Evolutionary conservation across 2,888 invertebrate species (phyloP).

Genomic region (Lepidonotus clava): DNA sequence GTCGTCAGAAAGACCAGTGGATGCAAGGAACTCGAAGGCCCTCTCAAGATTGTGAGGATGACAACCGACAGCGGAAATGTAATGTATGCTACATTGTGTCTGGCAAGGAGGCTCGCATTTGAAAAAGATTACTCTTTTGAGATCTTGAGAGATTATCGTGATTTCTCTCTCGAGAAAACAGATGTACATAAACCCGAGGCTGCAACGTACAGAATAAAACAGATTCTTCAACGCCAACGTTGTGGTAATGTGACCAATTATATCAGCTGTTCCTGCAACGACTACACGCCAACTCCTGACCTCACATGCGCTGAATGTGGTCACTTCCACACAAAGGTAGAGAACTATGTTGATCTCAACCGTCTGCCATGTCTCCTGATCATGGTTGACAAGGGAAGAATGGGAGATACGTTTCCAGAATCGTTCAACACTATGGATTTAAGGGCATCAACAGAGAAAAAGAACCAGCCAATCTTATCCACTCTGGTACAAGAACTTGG

Average conservation of each 20-base stretch:
- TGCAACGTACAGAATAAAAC: conserved; percentile 10
- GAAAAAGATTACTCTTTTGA: neutral
- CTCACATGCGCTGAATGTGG: conserved; percentile 49
- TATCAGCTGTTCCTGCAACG: no score
- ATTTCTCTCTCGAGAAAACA: neutral
- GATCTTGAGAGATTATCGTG: neutral
- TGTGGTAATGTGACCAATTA: neutral
- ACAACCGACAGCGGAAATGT: neutral
- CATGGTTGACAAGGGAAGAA: conserved; percentile 55
- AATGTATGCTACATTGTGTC: neutral
- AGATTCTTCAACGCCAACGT: neutral
- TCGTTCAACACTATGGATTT: conserved; percentile 59
- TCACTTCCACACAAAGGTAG: conserved; percentile 52
- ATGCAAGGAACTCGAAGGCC: neutral
- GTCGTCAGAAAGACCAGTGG: neutral
- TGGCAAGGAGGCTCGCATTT: neutral
- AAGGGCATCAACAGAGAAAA: neutral
- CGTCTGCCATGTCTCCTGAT: conserved; percentile 58
- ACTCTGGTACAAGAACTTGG: neutral
- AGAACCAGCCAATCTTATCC: neutral
- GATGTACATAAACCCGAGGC: no score
- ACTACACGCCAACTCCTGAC: no score
- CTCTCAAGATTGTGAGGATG: conserved; percentile 21
- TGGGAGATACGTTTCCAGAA: conserved; percentile 59
- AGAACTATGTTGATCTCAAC: conserved; percentile 51